Evolutionary conservation across 2,797 vertebrate genomes (phyloP).

Genomic region (Apodemus agrarius): DNA sequence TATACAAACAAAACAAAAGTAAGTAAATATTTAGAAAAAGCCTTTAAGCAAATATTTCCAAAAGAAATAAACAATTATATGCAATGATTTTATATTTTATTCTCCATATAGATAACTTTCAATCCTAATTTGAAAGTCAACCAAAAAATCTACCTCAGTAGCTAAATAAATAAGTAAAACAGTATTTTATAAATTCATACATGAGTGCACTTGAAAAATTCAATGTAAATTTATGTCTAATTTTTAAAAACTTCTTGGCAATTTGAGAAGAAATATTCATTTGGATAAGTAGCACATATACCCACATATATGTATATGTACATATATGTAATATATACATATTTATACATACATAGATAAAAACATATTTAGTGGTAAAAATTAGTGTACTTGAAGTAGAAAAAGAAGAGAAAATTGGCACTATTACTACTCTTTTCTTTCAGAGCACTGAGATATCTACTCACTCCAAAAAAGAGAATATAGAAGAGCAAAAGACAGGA

Average conservation of each 20-base stretch:
- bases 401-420: neutral
- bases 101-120: neutral
- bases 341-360: neutral
- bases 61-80: neutral
- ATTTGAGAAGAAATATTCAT: neutral
- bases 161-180: neutral
- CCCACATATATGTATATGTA: too few relatives aligned
- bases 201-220: neutral
- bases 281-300: neutral
- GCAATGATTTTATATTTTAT: neutral
- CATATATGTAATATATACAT: too few relatives aligned
- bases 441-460: neutral
- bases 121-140: neutral
- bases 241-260: neutral
- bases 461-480: neutral
- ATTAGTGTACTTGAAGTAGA: neutral
- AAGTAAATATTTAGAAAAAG: neutral
- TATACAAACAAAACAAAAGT: neutral
- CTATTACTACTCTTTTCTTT: neutral
- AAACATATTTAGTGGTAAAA: neutral
- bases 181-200: neutral
- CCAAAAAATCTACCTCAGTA: neutral
- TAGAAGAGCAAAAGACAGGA: neutral
- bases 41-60: neutral
- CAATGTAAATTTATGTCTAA: neutral